A percentile compares a stretch with the other conserved stretches of the same genome.
phyloP scores from a whole-genome alignment of 2,113 vertebrate species.

The Apaloderma vittatum region DNA sequence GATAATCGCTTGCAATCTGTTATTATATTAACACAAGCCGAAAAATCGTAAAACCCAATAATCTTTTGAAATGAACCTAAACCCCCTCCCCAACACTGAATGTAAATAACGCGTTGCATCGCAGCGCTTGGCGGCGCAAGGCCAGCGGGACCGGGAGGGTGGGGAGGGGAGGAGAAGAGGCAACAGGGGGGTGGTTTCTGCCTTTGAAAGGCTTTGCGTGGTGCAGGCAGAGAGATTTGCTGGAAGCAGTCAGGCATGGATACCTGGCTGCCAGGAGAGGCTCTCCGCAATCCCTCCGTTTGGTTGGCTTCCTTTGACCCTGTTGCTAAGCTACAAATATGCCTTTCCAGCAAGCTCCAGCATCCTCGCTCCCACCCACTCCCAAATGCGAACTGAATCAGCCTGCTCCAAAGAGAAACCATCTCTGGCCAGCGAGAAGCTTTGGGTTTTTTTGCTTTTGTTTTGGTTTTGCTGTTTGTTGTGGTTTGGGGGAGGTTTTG shows the following conservation, averaged over 20 bases:
- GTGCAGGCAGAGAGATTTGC: background rate
- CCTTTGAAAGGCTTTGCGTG: background rate
- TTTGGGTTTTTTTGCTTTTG: too few relatives aligned
- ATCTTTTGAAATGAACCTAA: conserved; percentile 58
- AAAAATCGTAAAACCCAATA: conserved; percentile 11
- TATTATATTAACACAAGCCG: background rate
- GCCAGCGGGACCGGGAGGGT: background rate
- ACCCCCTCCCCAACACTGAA: background rate
- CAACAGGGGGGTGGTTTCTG: background rate
- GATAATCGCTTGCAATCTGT: background rate
- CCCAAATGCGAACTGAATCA: background rate
- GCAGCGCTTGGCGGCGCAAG: background rate
- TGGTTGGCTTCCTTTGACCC: conserved; percentile 67
- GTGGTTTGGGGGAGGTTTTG: too few relatives aligned
- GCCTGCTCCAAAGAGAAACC: background rate
- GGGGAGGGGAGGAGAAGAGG: background rate
- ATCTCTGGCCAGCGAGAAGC: background rate
- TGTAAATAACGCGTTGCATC: background rate
- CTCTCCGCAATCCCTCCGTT: conserved; percentile 21
- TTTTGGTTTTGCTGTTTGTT: too few relatives aligned
- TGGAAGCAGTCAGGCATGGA: conserved; percentile 8
- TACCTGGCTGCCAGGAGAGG: conserved; percentile 39
- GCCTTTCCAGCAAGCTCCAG: conserved; percentile 61
- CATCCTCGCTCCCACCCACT: conserved; percentile 49
- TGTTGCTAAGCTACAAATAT: conserved; percentile 76